A percentile compares a stretch with the other conserved stretches of the same genome.
Evolutionary conservation across 1,140 invertebrate genomes (phyloP).

Genomic region (Odontomachus brunneus): DNA sequence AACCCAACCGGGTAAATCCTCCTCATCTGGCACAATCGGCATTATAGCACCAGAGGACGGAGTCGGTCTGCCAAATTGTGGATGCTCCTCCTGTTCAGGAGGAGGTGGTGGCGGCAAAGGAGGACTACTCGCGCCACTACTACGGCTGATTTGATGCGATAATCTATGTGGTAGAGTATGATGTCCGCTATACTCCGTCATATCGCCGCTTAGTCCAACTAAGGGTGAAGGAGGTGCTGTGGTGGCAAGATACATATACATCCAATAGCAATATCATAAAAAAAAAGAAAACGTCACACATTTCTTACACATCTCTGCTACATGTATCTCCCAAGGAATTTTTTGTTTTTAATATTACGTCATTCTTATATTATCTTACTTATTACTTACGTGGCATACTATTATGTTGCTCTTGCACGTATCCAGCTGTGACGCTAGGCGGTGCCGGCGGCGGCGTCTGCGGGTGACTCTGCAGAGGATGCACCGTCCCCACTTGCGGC

Average conservation of each 20-base stretch:
- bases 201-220: slow-evolving; percentile 87
- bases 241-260: background rate
- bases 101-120: slow-evolving; percentile 94
- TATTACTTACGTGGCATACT: slow-evolving; percentile 92
- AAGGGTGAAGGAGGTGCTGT: slow-evolving; percentile 92
- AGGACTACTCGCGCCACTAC: slow-evolving; percentile 87
- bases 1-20: slow-evolving; percentile 94
- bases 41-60: slow-evolving; percentile 87
- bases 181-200: slow-evolving; percentile 85
- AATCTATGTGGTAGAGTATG: slow-evolving; percentile 87
- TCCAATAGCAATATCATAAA: slow-evolving; percentile 3
- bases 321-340: background rate
- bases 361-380: background rate
- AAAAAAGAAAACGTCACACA: background rate
- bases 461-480: slow-evolving; percentile 87
- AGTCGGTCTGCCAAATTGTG: slow-evolving; percentile 89
- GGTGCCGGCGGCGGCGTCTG: slow-evolving; percentile 89
- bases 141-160: slow-evolving; percentile 87
- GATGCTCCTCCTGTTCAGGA: slow-evolving; percentile 91
- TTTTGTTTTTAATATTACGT: background rate
- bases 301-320: background rate
- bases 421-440: slow-evolving; percentile 82
- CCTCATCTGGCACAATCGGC: slow-evolving; percentile 94
- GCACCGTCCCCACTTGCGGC: slow-evolving; percentile 87
- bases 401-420: slow-evolving; percentile 87